These are phyloP conservation scores for Lithophane leautieri DNA, from an alignment of 2,888 invertebrate species.

Conservation along the genomic window DNA sequence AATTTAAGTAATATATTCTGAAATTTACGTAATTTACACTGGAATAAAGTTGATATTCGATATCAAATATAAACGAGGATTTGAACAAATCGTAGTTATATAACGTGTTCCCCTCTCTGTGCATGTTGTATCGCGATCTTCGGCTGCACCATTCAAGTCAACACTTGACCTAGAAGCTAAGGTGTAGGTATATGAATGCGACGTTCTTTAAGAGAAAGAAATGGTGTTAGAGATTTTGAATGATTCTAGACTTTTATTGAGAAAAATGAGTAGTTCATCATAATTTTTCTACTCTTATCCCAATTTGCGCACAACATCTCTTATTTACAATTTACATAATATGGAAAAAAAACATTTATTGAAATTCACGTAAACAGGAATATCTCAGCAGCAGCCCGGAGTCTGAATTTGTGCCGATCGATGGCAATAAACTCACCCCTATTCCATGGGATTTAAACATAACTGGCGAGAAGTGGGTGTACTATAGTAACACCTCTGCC, in stretches of 20 bases:
- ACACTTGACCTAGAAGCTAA: conserved; percentile 56
- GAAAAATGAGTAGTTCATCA: background rate
- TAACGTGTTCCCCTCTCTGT: background rate
- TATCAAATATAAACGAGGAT: background rate
- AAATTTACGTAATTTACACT: background rate
- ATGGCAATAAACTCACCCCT: background rate
- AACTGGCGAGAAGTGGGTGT: background rate
- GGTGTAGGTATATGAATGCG: background rate
- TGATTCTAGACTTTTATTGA: background rate
- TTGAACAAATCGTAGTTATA: conserved; percentile 13
- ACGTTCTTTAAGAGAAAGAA: background rate
- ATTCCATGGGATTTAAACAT: background rate
- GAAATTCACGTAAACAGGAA: background rate
- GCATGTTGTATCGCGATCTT: conserved; percentile 61
- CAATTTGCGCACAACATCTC: background rate
- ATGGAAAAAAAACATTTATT: too few relatives aligned
- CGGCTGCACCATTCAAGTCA: conserved; percentile 25
- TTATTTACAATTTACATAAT: background rate
- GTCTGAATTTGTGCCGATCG: background rate
- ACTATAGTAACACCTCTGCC: background rate
- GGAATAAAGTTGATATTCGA: background rate
- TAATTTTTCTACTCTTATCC: background rate
- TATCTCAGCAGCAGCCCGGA: too few relatives aligned
- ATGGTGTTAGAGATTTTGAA: background rate
- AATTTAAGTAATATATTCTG: too few relatives aligned